Evolutionary conservation across 2,113 vertebrate species (phyloP).

Genomic region (Stigmatopora nigra): DNA sequence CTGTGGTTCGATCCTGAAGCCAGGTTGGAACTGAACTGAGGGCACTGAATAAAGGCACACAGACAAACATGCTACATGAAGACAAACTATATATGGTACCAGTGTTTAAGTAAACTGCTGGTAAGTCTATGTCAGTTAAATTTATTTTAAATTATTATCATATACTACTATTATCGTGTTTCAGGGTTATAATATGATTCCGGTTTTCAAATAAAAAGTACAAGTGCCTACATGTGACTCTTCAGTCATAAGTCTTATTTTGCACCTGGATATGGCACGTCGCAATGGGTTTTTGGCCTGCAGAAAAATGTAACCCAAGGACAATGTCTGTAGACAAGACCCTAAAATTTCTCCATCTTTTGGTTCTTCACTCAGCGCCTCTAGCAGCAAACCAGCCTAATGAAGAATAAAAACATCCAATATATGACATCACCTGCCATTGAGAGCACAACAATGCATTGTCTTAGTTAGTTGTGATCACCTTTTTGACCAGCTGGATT

Average conservation of each 20-base stretch:
- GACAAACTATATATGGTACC: too few species aligned
- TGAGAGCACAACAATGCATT: neutral
- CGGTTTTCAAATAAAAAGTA: too few species aligned
- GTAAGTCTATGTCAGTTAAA: too few species aligned
- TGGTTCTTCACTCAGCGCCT: slow-evolving; percentile 59
- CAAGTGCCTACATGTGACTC: too few species aligned
- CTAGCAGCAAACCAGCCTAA: slow-evolving; percentile 75
- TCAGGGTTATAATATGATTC: too few species aligned
- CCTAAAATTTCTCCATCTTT: slow-evolving; percentile 52
- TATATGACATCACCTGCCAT: neutral
- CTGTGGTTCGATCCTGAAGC: slow-evolving; percentile 52
- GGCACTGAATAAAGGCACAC: slow-evolving; percentile 62
- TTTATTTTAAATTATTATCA: too few species aligned
- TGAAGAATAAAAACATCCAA: slow-evolving; percentile 2
- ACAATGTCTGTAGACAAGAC: slow-evolving; percentile 76
- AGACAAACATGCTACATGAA: neutral
- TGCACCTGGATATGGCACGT: slow-evolving; percentile 72
- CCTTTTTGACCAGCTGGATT: slow-evolving; percentile 82
- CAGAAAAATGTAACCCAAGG: slow-evolving; percentile 74
- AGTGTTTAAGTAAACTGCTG: too few species aligned
- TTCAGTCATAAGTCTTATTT: neutral
- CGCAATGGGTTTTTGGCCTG: slow-evolving; percentile 82
- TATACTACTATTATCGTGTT: too few species aligned
- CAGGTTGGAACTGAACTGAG: slow-evolving; percentile 72
- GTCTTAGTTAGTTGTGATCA: neutral